phyloP scores from a whole-genome alignment of 2,888 invertebrate species.

The Plebejus melissa region DNA sequence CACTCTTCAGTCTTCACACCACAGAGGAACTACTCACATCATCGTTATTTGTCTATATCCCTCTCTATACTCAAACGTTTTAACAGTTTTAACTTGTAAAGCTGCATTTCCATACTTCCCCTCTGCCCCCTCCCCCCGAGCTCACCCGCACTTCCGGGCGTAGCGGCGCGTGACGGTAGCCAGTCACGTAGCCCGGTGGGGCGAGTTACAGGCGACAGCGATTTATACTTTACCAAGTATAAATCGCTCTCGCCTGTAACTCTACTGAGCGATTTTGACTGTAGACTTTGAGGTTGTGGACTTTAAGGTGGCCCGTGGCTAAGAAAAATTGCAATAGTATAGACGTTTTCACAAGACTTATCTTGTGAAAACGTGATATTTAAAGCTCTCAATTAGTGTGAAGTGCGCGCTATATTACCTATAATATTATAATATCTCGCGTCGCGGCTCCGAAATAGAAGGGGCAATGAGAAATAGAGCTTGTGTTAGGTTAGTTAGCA shows the following conservation, averaged over 20 bases:
- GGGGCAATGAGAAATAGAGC: no score
- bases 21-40: neutral
- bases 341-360: no score
- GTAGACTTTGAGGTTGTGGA: neutral
- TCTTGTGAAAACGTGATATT: no score
- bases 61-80: conserved; percentile 29
- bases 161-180: conserved; percentile 51
- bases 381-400: no score
- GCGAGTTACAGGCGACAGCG: conserved; percentile 34
- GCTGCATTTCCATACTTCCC: conserved; percentile 40
- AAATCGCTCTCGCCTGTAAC: no score
- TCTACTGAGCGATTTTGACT: neutral
- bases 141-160: conserved; percentile 52
- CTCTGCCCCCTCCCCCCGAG: conserved; percentile 33
- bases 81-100: conserved; percentile 31
- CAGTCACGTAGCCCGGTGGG: conserved; percentile 49
- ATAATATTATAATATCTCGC: no score
- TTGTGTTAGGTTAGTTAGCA: no score
- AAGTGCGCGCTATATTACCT: no score
- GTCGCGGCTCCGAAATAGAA: no score
- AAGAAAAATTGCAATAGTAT: no score
- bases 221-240: neutral
- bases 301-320: no score
- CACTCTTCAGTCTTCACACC: no score
- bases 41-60: neutral